These are phyloP conservation scores for Ctena decussata DNA, from an alignment of 2,888 invertebrate genomes.

Conservation along the genomic window DNA sequence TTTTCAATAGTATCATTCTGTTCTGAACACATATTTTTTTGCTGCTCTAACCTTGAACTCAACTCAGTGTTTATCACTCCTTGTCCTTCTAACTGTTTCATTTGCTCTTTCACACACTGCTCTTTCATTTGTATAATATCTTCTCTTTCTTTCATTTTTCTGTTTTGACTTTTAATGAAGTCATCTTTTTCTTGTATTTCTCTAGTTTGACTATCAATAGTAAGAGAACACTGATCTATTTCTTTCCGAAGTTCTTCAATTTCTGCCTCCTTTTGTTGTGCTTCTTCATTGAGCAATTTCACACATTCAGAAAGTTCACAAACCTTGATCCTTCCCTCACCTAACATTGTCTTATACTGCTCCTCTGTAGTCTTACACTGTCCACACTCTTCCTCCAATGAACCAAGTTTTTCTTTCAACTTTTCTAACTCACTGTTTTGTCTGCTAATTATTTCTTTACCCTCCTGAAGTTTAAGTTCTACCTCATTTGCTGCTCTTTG, in stretches of 20 bases:
- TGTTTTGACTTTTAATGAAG: slow-evolving; percentile 7
- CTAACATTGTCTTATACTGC: slow-evolving; percentile 2
- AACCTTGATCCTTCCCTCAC: not conserved
- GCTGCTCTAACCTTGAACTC: slow-evolving; percentile 46
- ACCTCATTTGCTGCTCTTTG: not conserved
- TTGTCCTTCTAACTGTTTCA: not conserved
- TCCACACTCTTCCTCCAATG: slow-evolving; percentile 4
- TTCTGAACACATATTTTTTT: slow-evolving; percentile 49
- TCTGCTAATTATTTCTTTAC: not conserved
- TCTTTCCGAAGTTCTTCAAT: not conserved
- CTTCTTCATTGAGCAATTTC: slow-evolving; percentile 1
- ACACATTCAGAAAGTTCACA: slow-evolving; percentile 6
- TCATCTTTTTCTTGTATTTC: slow-evolving; percentile 4
- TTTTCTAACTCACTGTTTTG: not conserved
- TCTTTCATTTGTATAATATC: not conserved
- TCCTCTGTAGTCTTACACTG: slow-evolving; percentile 1
- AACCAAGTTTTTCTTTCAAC: not conserved
- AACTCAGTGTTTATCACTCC: not conserved
- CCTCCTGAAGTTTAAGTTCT: not conserved
- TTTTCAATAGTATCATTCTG: slow-evolving; percentile 58
- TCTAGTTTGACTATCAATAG: slow-evolving; percentile 8
- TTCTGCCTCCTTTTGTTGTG: not conserved
- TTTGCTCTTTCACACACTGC: not conserved
- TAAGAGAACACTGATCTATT: slow-evolving; percentile 6
- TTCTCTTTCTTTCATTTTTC: slow-evolving; percentile 2